Evolutionary conservation across 2,113 vertebrate species (phyloP).

Genomic region (Eolophus roseicapilla): DNA sequence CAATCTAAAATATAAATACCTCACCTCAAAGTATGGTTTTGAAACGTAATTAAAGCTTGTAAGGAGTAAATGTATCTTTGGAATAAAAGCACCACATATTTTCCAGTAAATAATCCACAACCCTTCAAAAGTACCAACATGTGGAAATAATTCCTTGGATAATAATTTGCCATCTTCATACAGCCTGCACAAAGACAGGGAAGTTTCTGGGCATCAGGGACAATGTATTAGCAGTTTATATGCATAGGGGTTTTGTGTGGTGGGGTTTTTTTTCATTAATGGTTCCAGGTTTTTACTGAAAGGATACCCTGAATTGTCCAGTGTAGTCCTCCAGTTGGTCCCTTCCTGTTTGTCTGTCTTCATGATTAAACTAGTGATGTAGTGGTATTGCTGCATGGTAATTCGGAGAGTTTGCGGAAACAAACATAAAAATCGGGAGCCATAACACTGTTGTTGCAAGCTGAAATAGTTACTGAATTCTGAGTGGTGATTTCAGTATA

Average conservation of each 20-base stretch:
- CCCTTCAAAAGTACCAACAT: background rate
- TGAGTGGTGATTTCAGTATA: background rate
- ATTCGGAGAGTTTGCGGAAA: background rate
- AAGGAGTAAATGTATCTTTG: background rate
- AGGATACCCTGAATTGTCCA: background rate
- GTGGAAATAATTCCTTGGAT: background rate
- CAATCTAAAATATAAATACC: conserved; percentile 14
- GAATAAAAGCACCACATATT: background rate
- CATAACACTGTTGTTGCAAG: background rate
- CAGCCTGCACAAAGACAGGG: background rate
- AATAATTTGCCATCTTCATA: background rate
- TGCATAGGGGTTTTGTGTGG: background rate
- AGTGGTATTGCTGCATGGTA: background rate
- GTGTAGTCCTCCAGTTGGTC: background rate
- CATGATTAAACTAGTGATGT: background rate
- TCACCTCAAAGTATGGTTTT: conserved; percentile 4
- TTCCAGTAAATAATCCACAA: conserved; percentile 21
- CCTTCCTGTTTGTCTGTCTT: background rate
- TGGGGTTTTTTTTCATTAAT: background rate
- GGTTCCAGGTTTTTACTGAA: background rate
- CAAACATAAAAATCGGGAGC: background rate
- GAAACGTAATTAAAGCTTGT: conserved; percentile 27
- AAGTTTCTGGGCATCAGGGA: background rate
- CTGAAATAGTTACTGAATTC: background rate
- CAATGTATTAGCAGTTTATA: background rate